These are phyloP conservation scores for Congeria kusceri DNA, from an alignment of 2,888 invertebrate species.

Conservation along the genomic window DNA sequence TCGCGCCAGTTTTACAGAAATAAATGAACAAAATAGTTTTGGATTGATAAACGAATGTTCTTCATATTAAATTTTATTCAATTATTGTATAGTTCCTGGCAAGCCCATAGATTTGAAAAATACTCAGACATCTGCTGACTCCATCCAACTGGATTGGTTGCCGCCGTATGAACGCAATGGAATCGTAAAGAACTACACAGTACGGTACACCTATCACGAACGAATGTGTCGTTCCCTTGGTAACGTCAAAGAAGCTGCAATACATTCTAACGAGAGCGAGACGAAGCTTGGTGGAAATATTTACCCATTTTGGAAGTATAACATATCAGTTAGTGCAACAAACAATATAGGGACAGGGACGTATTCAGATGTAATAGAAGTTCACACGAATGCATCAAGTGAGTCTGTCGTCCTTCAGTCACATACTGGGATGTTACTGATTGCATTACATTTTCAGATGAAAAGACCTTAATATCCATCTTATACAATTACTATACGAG, in stretches of 20 bases:
- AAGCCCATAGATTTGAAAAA: neutral
- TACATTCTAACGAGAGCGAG: no score
- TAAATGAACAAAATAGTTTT: no score
- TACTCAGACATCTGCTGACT: neutral
- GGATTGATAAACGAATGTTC: no score
- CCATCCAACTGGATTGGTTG: neutral
- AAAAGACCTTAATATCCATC: no score
- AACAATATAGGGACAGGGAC: neutral
- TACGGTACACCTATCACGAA: neutral
- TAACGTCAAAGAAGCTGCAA: no score
- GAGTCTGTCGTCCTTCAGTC: neutral
- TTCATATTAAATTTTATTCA: neutral
- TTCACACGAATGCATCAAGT: neutral
- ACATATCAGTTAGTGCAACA: neutral
- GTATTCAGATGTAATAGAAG: neutral
- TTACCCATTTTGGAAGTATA: neutral
- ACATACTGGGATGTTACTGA: no score
- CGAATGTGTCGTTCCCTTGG: neutral
- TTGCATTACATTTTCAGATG: no score
- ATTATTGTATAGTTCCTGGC: neutral
- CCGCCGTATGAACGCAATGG: slow-evolving; percentile 4
- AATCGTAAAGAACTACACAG: slow-evolving; percentile 1
- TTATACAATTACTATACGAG: no score
- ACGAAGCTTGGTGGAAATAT: neutral
- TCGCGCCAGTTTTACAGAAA: no score